Conservation (phyloP, 2,888 invertebrate genomes). For the Nomada fabriciana region DNA sequence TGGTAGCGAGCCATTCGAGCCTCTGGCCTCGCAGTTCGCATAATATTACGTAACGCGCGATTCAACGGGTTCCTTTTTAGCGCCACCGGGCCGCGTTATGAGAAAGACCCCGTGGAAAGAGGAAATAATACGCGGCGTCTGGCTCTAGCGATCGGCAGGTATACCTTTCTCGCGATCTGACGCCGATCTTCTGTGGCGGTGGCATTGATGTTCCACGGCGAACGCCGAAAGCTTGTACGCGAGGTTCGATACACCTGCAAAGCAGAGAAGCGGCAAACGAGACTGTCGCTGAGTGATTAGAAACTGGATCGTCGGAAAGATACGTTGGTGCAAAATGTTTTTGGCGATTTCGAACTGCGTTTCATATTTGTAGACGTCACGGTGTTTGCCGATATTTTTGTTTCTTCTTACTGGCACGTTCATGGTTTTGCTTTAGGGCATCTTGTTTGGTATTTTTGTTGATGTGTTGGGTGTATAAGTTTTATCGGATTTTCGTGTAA, state of each 20-base stretch:
- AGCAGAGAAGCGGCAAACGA: neutral
- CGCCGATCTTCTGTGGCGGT: conserved; percentile 40
- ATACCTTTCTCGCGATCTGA: conserved; percentile 20
- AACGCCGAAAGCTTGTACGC: neutral
- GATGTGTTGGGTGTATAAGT: no score
- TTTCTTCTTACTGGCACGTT: no score
- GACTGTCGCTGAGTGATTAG: conserved; percentile 43
- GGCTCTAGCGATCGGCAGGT: conserved; percentile 46
- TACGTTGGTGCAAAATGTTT: neutral
- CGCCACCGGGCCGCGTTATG: conserved; percentile 68
- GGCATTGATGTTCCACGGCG: conserved; percentile 26
- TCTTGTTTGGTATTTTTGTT: no score
- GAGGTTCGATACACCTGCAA: neutral
- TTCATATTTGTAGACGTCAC: no score
- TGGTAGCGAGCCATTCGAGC: conserved; percentile 76
- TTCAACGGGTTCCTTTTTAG: conserved; percentile 76
- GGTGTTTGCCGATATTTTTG: no score
- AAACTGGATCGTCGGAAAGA: neutral
- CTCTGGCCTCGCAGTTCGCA: conserved; percentile 77
- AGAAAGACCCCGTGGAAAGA: conserved; percentile 47
- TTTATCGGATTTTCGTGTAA: no score
- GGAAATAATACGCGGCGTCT: conserved; percentile 59
- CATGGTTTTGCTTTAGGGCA: no score
- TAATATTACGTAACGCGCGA: conserved; percentile 79
- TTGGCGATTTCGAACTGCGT: neutral